Conservation (phyloP, 2,113 vertebrate genomes). For the Chionodraco myersi region DNA sequence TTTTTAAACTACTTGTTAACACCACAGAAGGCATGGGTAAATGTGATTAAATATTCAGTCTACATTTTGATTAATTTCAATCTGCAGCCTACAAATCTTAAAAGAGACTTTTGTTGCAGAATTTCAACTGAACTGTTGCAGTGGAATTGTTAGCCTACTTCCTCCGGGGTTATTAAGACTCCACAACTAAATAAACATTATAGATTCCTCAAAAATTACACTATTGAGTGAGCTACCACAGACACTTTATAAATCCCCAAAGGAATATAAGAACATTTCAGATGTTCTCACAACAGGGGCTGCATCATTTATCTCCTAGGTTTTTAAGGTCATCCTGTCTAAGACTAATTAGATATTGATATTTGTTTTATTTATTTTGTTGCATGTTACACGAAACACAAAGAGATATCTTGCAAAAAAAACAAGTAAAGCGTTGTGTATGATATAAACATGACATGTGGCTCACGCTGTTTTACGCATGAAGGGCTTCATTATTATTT, state of each 20-base stretch:
- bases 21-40: background rate
- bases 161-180: background rate
- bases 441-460: background rate
- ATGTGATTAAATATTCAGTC: background rate
- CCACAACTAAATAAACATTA: background rate
- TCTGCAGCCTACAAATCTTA: background rate
- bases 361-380: background rate
- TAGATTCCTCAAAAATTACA: background rate
- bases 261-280: background rate
- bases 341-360: background rate
- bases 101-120: background rate
- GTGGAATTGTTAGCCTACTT: background rate
- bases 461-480: background rate
- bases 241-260: background rate
- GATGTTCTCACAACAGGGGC: background rate
- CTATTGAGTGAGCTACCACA: background rate
- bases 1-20: background rate
- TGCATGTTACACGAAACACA: background rate
- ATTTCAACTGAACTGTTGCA: background rate
- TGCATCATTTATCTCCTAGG: background rate
- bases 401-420: background rate
- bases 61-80: background rate
- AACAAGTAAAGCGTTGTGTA: background rate
- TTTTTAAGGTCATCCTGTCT: slow-evolving; percentile 1
- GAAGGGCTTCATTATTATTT: too few species aligned